Conservation (phyloP, 1,140 invertebrate genomes). For the Bacillus rossius region DNA sequence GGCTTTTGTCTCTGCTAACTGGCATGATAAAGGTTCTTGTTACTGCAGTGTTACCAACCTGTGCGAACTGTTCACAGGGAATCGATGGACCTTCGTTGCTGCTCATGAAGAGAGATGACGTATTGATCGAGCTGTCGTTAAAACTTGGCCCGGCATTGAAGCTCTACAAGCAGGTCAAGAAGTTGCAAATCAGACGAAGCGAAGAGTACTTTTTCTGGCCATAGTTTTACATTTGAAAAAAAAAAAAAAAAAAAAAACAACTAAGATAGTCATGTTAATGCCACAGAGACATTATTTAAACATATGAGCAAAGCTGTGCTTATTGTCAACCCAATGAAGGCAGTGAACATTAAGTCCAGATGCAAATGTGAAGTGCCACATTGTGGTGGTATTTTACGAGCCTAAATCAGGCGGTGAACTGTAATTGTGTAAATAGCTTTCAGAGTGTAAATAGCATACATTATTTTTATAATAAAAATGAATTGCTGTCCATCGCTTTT, state of each 20-base stretch:
- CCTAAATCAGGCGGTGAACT: no score
- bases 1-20: no score
- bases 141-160: slow-evolving; percentile 82
- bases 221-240: slow-evolving; percentile 29
- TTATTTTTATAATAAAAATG: no score
- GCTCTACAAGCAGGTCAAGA: slow-evolving; percentile 72
- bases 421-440: no score
- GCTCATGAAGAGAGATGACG: slow-evolving; percentile 72
- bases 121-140: slow-evolving; percentile 68
- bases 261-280: no score
- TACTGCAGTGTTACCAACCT: no score
- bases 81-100: slow-evolving; percentile 82
- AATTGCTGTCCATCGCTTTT: no score
- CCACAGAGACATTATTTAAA: background rate
- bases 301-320: slow-evolving; percentile 1
- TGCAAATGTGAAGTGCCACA: no score
- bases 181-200: slow-evolving; percentile 60
- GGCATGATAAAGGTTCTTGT: no score
- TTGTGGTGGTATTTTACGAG: no score
- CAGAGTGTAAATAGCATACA: no score
- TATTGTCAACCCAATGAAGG: background rate
- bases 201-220: slow-evolving; percentile 62
- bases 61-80: slow-evolving; percentile 74
- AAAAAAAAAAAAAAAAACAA: background rate
- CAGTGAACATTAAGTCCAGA: no score